A percentile compares a stretch with the other conserved stretches of the same genome.
Evolutionary conservation across 2,113 vertebrate species (phyloP).

Genomic region (Himantopus leucocephalus): DNA sequence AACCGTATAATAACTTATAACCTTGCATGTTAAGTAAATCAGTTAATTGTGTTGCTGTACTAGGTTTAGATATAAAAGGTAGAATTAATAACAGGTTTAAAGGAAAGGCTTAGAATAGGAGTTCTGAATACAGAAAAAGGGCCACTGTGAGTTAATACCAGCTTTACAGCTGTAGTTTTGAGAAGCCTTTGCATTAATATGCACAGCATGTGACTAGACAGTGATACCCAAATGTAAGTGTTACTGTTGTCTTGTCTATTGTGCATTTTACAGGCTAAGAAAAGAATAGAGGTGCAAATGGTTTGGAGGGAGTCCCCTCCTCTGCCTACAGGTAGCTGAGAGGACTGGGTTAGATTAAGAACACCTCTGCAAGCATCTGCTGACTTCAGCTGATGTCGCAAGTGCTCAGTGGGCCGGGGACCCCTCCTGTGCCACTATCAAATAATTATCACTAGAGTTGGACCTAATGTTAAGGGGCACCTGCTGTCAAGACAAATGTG

Average conservation of each 20-base stretch:
- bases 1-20: too few species aligned
- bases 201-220: not conserved
- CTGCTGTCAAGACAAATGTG: not conserved
- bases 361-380: not conserved
- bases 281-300: not conserved
- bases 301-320: not conserved
- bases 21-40: too few species aligned
- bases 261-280: not conserved
- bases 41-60: too few species aligned
- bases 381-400: not conserved
- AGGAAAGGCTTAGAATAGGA: too few species aligned
- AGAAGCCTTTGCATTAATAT: not conserved
- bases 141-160: not conserved
- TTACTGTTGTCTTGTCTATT: not conserved
- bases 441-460: not conserved
- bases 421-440: not conserved
- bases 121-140: too few species aligned
- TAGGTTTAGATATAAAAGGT: too few species aligned
- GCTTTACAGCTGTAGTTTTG: not conserved
- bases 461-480: not conserved
- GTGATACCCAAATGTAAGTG: not conserved
- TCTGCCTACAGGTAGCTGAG: not conserved
- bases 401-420: not conserved
- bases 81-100: too few species aligned
- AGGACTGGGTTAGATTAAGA: not conserved